Conservation (phyloP, 2,888 invertebrate genomes). For the Drosophila helvetica region DNA sequence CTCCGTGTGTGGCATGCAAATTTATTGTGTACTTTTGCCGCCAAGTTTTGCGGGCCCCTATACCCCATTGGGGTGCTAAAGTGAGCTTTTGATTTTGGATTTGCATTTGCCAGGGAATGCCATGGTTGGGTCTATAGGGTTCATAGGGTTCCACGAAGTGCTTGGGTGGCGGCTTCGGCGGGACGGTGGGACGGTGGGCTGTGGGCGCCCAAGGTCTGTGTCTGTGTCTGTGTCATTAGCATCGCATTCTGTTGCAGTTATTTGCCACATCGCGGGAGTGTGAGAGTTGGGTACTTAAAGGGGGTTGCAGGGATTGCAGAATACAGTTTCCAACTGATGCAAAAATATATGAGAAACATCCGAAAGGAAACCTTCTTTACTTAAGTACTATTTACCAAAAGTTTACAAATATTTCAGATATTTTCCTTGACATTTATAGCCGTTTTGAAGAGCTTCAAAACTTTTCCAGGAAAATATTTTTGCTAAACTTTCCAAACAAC, state of each 20-base stretch:
- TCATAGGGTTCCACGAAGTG: too few relatives aligned
- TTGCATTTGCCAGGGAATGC: slow-evolving; percentile 59
- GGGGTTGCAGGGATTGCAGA: too few relatives aligned
- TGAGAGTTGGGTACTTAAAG: neutral
- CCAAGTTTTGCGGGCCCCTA: slow-evolving; percentile 57
- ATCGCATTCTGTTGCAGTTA: slow-evolving; percentile 22
- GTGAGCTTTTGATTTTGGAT: slow-evolving; percentile 67
- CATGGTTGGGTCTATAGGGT: slow-evolving; percentile 1
- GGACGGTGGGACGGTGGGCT: slow-evolving; percentile 41
- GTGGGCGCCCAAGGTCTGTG: slow-evolving; percentile 68
- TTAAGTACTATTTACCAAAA: neutral
- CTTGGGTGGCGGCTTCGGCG: neutral
- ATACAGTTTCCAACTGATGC: too few relatives aligned
- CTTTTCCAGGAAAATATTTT: neutral
- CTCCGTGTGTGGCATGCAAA: slow-evolving; percentile 68
- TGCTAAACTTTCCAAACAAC: neutral
- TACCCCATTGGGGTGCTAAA: slow-evolving; percentile 33
- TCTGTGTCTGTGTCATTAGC: slow-evolving; percentile 49
- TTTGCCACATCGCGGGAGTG: neutral
- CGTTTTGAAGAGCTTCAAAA: neutral
- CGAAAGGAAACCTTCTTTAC: neutral
- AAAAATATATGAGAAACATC: too few relatives aligned
- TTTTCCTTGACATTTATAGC: neutral
- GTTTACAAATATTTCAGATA: neutral
- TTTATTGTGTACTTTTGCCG: slow-evolving; percentile 73